A percentile compares a stretch with the other conserved stretches of the same genome.
These are phyloP conservation scores for Carabus problematicus DNA, from an alignment of 2,888 invertebrate genomes.

Conservation along the genomic window DNA sequence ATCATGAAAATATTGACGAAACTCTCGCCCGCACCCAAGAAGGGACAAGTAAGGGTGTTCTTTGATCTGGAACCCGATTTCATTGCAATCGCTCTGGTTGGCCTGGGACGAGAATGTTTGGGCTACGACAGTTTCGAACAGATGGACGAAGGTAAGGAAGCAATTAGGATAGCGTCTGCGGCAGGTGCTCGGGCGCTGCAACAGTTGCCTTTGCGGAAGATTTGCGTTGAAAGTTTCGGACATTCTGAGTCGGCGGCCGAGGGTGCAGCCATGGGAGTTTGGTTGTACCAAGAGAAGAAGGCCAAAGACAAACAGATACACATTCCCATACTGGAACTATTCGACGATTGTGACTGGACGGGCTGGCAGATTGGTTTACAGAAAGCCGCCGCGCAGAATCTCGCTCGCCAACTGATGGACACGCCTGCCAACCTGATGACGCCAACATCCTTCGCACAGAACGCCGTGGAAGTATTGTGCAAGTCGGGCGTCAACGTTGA, in stretches of 20 bases:
- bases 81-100: slow-evolving; percentile 75
- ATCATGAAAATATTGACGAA: slow-evolving; percentile 61
- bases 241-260: slow-evolving; percentile 82
- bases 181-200: slow-evolving; percentile 67
- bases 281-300: slow-evolving; percentile 75
- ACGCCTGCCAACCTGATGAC: slow-evolving; percentile 82
- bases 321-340: slow-evolving; percentile 62
- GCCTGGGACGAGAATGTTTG: slow-evolving; percentile 73
- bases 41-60: slow-evolving; percentile 67
- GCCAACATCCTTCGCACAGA: slow-evolving; percentile 78
- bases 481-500: slow-evolving; percentile 68
- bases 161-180: slow-evolving; percentile 73
- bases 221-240: slow-evolving; percentile 78
- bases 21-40: slow-evolving; percentile 61
- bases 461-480: slow-evolving; percentile 66
- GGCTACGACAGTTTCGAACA: slow-evolving; percentile 73
- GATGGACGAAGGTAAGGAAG: slow-evolving; percentile 77
- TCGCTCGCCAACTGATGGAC: slow-evolving; percentile 79
- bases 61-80: slow-evolving; percentile 70
- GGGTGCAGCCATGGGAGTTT: slow-evolving; percentile 73
- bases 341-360: slow-evolving; percentile 70
- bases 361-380: slow-evolving; percentile 76
- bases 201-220: slow-evolving; percentile 61
- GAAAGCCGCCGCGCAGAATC: slow-evolving; percentile 81
- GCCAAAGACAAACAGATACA: slow-evolving; percentile 53